Conservation (phyloP, 2,113 vertebrate genomes). For the Perca schrenkii region DNA sequence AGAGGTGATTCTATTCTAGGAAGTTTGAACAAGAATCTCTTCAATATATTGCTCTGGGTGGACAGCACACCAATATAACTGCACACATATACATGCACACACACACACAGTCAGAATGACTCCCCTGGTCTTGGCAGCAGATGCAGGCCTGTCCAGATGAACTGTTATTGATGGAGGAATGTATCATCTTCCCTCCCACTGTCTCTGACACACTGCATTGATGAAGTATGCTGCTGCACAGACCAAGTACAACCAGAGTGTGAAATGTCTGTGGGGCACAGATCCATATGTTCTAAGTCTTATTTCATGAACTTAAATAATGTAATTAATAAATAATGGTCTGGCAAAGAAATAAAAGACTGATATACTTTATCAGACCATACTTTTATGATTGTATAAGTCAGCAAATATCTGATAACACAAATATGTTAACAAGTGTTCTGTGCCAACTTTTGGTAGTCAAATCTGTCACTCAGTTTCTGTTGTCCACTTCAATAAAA, state of each 20-base stretch:
- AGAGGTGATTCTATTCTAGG: constrained; percentile 14
- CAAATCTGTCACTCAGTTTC: neutral
- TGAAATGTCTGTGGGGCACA: constrained; percentile 7
- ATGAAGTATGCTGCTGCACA: constrained; percentile 46
- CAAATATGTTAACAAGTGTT: neutral
- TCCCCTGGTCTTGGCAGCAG: constrained; percentile 56
- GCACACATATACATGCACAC: constrained; percentile 5
- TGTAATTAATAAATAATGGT: neutral
- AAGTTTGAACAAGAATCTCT: constrained; percentile 21
- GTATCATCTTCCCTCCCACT: constrained; percentile 65
- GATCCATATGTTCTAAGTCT: neutral
- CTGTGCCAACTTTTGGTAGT: neutral
- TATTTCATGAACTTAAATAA: constrained; percentile 7
- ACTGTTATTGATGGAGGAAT: constrained; percentile 73
- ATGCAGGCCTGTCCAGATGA: constrained; percentile 67
- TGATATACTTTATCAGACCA: neutral
- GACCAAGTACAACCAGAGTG: constrained; percentile 26
- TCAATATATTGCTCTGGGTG: constrained; percentile 25
- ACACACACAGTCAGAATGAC: constrained; percentile 10
- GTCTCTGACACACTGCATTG: constrained; percentile 66
- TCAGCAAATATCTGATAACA: neutral
- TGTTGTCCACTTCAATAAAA: neutral
- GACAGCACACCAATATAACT: constrained; percentile 9
- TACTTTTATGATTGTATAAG: neutral
- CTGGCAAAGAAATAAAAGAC: neutral